Evolutionary conservation across 92 coral and sea anemone species (phyloP), one percentile per base, ranked within the genome.

Genomic region (Umimayanthus chanpuru): DNA sequence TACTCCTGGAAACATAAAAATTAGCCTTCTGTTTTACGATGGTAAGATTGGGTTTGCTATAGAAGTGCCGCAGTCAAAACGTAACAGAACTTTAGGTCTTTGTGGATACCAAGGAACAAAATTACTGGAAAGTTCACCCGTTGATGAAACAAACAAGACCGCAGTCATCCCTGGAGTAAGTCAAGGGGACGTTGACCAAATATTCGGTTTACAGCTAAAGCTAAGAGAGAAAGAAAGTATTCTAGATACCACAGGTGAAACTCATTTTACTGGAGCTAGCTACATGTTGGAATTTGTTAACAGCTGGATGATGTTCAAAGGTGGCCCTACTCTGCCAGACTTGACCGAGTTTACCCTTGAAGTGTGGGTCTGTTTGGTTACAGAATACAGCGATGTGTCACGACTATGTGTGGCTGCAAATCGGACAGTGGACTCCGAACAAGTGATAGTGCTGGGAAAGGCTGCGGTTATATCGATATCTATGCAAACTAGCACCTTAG

Each of bases 341-440:
- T 77, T 92, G 25, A 56, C 92, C 8, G 94, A 92, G 85, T 71
- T 92, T 29, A 92, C 89, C 20, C 49, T 92, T n/a, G 94, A 92
- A 66, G 9, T 92, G 32, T 92, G 94, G 94, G 79, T 90, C 10
- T 89, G 91, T 43, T 49, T 89, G 49, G 91, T 76, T 28, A 76
- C 85, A 28, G 77, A 89, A 53, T 23, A n/a, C 26, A 25, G 64
- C n/a, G 85, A 79, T 20, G 55, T 89, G 43, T 39, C 85, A 15
- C 73, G 67, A 36, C 86, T 86, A 43, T 90, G 92, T 40, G 76
- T 85, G 23, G 56, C 64, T 49, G 78, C 20, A 20, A 73, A 86
- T 76, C 29, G 55, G 39, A 28, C 53, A 28, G 5, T 8, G 55
- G 74, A 75, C 85, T 23, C 15, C n/a, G 72, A 85, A 20, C 25